Evolutionary conservation across 1,140 invertebrate genomes (phyloP), one percentile per base, ranked within the genome.

Genomic region (Drosophila kanapiae): DNA sequence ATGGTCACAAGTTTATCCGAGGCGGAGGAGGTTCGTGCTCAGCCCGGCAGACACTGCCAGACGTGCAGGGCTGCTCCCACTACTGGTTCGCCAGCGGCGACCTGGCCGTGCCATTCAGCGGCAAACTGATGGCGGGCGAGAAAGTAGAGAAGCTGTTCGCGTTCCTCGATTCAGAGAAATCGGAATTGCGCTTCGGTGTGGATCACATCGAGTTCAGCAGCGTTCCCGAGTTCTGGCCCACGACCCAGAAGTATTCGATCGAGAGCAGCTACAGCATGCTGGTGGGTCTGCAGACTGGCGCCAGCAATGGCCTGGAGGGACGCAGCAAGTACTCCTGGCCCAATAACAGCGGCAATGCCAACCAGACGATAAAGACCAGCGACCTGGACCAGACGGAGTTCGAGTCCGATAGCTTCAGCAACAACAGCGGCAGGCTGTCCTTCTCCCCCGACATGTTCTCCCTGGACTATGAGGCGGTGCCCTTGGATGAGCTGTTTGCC

Each of bases 211-310:
- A 92, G 29, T 92, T 92, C 10, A 91, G 88, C 62, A 75, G 65
- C 38, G 56, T 75, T 6, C 88, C 84, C 0, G 91, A 92, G 54
- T 91, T 83, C 35, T 82, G 76, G 75, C 49, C 59, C 14, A 75
- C 59, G 1, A 54, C 74, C 23, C 74, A 81, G n/a, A 92, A 87
- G 61, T 91, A 87, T 48, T 92, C 91, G 35, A 91, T 92, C 16
- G 91, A 92, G 53, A 92, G 91, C 43, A 90, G 63, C 65, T 92
- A 92, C 78, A 91, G 91, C 80, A 91, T 92, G 80, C 57, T 92
- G 49, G 87, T 92, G 18, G 91, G 91, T 8, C 56, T 92, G 35
- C 91, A 92, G 70, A 75, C 88, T 3, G 88, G 91, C 11, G 62
- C 51, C n/a, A 91, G 78, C 51, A 92, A 90, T 37, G 91, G 87